Base-by-base conservation (phyloP, 2,888 invertebrate genomes). In the Aplocera efformata region DNA sequence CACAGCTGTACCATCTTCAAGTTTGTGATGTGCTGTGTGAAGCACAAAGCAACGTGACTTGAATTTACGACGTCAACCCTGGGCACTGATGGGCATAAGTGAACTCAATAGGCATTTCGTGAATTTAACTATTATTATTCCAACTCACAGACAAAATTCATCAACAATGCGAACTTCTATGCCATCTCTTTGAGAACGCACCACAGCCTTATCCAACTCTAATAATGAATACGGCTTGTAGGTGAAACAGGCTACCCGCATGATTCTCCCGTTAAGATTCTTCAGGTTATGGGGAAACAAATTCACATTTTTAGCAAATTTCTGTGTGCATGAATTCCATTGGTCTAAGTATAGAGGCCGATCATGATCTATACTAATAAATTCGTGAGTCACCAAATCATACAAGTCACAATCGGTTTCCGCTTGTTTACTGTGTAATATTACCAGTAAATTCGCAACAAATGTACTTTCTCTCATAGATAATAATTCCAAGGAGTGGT, bases 141-240 rank as follows among this genome's bases (percentile, higher is more conserved):
- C 26, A 26, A 31, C 38, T 52, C 57, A 86, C 89, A 77, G 81
- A 67, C 88, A 88, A 74, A 89, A 90, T 56, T 89, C 85, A 20
- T 89, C 70, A 5, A 83, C 74, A 9, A 90, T 71, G 50, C 80
- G 72, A 36, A 90, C 65, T 55, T 89, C 89, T 17, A 79, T 70
- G 3, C 93, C 93, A 68, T 91, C 91, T 13, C 90, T 78, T 1
- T 79, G 77, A 3, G 60, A 48, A 3, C 75, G 67, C 31, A 58
- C 69, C 1, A 70, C 17, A 23, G 60, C 50, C 3, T 63, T 40
- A 48, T 88, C 74, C 26, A 88, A 49, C 60, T 88, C 77, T 39
- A 89, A 58, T 34, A 91, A 71, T n/a, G 77, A 77, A 56, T 91
- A 92, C 0, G 92, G 92, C 55, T 89, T 89, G 56, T 92, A 92